Conservation (phyloP, 2,888 invertebrate species). For the Macrophya annulata region DNA sequence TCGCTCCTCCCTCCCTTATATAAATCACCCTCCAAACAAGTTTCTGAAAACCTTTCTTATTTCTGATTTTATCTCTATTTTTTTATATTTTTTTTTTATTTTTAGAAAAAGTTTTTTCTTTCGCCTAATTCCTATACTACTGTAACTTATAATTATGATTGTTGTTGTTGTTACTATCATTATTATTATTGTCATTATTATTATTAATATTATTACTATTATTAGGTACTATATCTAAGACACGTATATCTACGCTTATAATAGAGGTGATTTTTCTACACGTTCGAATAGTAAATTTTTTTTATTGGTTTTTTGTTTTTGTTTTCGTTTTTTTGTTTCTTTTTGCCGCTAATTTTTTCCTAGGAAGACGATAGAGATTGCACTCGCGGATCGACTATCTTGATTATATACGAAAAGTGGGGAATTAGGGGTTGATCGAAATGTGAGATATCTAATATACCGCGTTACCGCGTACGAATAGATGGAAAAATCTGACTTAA, state of each 20-base stretch:
- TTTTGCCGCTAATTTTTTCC: not conserved
- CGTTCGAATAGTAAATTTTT: conserved; percentile 35
- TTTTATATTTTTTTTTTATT: not conserved
- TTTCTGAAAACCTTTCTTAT: not conserved
- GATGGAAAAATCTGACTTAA: conserved; percentile 15
- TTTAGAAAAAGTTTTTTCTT: not conserved
- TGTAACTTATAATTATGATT: no score
- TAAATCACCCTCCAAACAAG: not conserved
- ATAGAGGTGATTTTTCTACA: conserved; percentile 68
- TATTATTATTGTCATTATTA: not conserved
- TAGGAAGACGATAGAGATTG: not conserved
- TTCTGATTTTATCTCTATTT: not conserved
- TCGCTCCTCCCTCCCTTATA: not conserved
- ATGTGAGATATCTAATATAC: not conserved
- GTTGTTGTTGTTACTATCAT: not conserved
- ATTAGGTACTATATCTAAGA: conserved; percentile 60
- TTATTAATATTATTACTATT: conserved; percentile 66
- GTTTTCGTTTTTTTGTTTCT: not conserved
- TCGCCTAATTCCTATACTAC: not conserved
- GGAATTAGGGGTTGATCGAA: not conserved
- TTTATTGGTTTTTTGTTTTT: not conserved
- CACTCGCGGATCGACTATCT: not conserved
- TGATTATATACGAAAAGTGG: not conserved
- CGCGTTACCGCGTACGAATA: not conserved
- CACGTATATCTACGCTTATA: conserved; percentile 70